Base-by-base conservation (phyloP, 2,888 invertebrate species). In the Clusia tigrina region DNA sequence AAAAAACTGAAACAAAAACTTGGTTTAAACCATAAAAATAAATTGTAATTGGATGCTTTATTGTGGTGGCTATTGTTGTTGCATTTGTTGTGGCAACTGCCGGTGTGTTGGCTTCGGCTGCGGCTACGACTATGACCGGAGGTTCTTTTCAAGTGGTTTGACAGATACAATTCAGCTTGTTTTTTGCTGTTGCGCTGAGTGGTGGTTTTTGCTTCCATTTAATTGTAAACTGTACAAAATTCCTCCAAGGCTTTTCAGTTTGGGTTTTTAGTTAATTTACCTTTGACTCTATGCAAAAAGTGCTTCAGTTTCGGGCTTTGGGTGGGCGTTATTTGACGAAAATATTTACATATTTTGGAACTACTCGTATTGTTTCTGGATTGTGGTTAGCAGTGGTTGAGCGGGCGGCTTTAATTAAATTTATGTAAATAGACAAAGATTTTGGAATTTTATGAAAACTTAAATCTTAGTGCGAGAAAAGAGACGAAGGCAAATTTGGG, bases 191-290 rank as follows among this genome's bases (percentile, higher is more conserved):
- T 15, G 20, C 22, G 55, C 32, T 18, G 10, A 24, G 25, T 54
- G 26, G 26, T n/a, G n/a, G 32, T 32, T 52, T 52, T 20, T 17
- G 22, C 20, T 54, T 26, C 17, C 3, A 38, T 37, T 38, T 22
- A 55, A 38, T 55, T 20, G 32, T 20, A 22, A 22, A 55, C 18
- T 20, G 38, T 20, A 38, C 15, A 38, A 38, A 37, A 38, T 15
- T 12, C n/a, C 20, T 38, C 22, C 55, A 55, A 55, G 55, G 55
- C 20, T 55, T 20, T 26, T 32, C 9, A 17, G n/a, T 54, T 10
- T 23, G 26, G 15, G 54, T 18, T 25, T 32, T n/a, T n/a, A 5
- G 22, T 20, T 2, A 15, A 6, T 15, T 55, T 38, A 55, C 37
- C 37, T 37, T 20, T 55, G 37, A 22, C 55, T 55, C 38, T 55